Conservation (phyloP, 2,888 invertebrate species). For the Nysson spinosus region DNA sequence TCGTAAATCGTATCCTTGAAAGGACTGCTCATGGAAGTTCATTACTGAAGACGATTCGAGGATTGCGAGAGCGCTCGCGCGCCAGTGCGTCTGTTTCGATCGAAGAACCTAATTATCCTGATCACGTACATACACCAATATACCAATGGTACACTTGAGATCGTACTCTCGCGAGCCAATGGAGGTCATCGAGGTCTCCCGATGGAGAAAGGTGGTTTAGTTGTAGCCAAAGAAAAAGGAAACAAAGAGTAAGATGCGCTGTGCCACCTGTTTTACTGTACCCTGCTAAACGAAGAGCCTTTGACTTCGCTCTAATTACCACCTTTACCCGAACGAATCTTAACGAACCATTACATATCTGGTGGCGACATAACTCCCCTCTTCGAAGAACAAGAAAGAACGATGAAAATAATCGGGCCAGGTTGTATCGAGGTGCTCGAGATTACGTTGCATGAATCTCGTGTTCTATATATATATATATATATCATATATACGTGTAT, state of each 20-base stretch:
- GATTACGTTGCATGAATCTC: neutral
- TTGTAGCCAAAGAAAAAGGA: neutral
- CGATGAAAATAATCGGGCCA: neutral
- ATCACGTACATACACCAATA: neutral
- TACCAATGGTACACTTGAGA: constrained; percentile 21
- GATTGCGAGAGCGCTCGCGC: constrained; percentile 25
- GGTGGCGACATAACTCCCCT: constrained; percentile 15
- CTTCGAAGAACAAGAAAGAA: neutral
- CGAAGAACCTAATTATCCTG: constrained; percentile 28
- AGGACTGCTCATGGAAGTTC: constrained; percentile 5
- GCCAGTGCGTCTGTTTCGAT: constrained; percentile 27
- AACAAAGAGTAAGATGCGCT: constrained; percentile 14
- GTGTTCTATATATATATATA: neutral
- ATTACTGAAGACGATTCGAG: constrained; percentile 18
- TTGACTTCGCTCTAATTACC: constrained; percentile 36
- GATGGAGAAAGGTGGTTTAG: constrained; percentile 32
- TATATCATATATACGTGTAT: neutral
- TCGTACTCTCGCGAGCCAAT: constrained; percentile 15
- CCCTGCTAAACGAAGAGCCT: constrained; percentile 4
- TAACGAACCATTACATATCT: constrained; percentile 30
- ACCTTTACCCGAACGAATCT: constrained; percentile 20
- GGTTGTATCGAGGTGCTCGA: neutral
- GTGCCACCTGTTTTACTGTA: constrained; percentile 8
- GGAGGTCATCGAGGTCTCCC: constrained; percentile 36
- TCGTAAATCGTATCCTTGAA: constrained; percentile 2